These are phyloP conservation scores for Carlito syrichta DNA, from an alignment of 2,113 vertebrate species.

Conservation along the genomic window DNA sequence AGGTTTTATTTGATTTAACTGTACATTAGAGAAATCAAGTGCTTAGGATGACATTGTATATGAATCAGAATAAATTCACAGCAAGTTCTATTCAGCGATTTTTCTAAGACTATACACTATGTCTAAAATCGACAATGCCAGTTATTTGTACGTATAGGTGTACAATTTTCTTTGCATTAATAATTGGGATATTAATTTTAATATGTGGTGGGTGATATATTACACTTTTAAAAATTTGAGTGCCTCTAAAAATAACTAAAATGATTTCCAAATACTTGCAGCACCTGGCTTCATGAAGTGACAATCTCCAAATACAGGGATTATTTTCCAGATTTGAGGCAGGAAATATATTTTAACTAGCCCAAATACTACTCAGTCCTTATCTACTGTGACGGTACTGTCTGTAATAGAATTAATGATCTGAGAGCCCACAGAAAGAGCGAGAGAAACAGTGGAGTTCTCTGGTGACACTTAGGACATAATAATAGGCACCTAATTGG, in stretches of 20 bases:
- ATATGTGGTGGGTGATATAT: background rate
- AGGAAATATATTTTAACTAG: background rate
- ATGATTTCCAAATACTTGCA: background rate
- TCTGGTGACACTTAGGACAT: background rate
- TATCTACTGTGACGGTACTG: rapidly evolving
- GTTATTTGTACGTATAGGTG: background rate
- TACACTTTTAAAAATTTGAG: background rate
- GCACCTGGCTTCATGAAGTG: background rate
- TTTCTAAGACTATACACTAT: background rate
- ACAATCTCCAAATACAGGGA: background rate
- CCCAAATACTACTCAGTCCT: background rate
- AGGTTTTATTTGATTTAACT: slow-evolving; percentile 14
- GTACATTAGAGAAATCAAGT: background rate
- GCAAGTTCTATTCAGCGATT: background rate
- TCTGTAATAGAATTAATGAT: background rate
- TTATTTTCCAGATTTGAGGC: background rate
- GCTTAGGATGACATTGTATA: background rate
- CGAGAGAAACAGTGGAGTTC: background rate
- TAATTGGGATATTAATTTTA: background rate
- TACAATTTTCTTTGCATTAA: background rate
- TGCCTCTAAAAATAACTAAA: background rate
- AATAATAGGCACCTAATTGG: background rate
- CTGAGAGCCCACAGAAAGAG: background rate
- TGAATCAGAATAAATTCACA: slow-evolving; percentile 26
- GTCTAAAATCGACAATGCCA: background rate